phyloP scores from a whole-genome alignment of 2,113 vertebrate genomes.

The Monarcha castaneiventris region DNA sequence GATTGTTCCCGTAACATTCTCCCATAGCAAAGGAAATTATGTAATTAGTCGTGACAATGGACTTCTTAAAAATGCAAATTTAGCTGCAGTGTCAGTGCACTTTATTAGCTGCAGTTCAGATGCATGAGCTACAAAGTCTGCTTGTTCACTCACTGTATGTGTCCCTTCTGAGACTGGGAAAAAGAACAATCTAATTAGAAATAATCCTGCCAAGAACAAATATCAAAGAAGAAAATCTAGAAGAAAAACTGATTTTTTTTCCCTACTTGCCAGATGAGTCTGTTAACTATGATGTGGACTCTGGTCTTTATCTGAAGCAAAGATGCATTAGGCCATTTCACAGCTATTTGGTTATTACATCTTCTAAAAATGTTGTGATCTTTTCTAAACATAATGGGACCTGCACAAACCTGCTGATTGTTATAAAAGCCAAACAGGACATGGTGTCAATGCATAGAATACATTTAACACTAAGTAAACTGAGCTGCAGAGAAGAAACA shows the following conservation, averaged over 20 bases:
- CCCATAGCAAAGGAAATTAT: not conserved
- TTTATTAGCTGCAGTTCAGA: constrained; percentile 25
- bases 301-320: constrained; percentile 30
- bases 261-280: not conserved
- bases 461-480: not conserved
- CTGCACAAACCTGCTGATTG: not conserved
- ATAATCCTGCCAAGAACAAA: constrained; percentile 7
- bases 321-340: not conserved
- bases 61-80: constrained; percentile 14
- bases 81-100: not conserved
- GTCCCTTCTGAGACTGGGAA: not conserved
- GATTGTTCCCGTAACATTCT: not conserved
- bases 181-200: constrained; percentile 52
- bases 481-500: not conserved
- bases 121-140: not conserved
- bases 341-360: not conserved
- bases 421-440: not conserved
- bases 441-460: not conserved
- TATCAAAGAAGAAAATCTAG: constrained; percentile 11
- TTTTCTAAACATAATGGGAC: not conserved
- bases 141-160: not conserved
- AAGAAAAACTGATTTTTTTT: not conserved
- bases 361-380: not conserved
- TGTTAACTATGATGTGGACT: not conserved
- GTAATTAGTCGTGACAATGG: not conserved